Evolutionary conservation across 2,888 invertebrate genomes (phyloP), one percentile per base, ranked within the genome.

Genomic region (Drosophila pseudotakahashii): DNA sequence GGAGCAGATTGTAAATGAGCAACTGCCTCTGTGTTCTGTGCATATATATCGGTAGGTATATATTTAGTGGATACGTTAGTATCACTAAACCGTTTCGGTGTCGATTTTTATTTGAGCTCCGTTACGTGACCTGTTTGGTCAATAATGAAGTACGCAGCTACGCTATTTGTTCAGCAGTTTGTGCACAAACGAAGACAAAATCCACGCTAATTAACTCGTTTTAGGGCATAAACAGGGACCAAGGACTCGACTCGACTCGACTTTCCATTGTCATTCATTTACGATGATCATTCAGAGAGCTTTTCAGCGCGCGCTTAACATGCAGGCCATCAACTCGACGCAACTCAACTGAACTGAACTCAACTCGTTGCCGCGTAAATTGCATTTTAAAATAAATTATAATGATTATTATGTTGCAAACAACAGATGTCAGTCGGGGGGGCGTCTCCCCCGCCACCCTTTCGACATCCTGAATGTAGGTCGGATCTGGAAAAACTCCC

Each of bases 361-460:
- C 54, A 73, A 75, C 78, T 75, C 69, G 54, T 39, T 71, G 71
- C 68, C 74, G 79, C 77, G 84, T 80, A 85, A 85, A 85, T 86
- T 85, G 81, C 84, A 86, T 86, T 85, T 85, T 84, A 85, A 85
- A 85, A 86, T 85, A 85, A 85, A 85, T 85, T 85, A 86, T 85
- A 82, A 84, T 78, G 79, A 80, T 86, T 86, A 86, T 85, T 80
- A 79, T 80, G 86, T 72, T 83, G 78, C 81, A 79, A 84, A 84
- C 83, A 84, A 84, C 84, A 84, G 84, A 85, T 85, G 84, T 80
- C 86, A 81, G 79, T 32, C 57, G 23, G 19, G 39, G 19, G 39
- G 63, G 63, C 67, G 61, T 69, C 58, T 58, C 52, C 26, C 26
- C 2, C 39, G 59, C 66, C 58, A 57, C 52, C 42, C 30, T 77